Conservation (phyloP, 2,797 vertebrate genomes). For the Graptemys geographica region DNA sequence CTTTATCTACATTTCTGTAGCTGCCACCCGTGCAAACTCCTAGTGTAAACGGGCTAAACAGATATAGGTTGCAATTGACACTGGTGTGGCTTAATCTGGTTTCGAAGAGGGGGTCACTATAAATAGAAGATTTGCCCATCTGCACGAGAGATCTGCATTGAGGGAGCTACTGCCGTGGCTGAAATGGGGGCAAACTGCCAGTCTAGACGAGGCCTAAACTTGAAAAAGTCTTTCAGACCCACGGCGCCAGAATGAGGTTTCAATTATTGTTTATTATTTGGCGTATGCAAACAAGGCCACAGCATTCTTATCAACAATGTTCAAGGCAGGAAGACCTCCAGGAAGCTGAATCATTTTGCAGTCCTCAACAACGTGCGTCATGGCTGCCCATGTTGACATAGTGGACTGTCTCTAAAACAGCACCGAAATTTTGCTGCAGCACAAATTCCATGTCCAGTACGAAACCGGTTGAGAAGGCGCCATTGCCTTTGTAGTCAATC, state of each 20-base stretch:
- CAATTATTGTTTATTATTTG: background rate
- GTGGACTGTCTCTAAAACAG: too few species aligned
- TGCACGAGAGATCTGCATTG: rapidly evolving
- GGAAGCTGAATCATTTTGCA: too few species aligned
- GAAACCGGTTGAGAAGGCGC: too few species aligned
- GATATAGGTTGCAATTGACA: background rate
- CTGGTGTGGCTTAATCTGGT: background rate
- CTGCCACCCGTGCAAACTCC: background rate
- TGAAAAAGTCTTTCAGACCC: background rate
- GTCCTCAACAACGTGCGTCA: too few species aligned
- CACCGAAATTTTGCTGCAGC: too few species aligned
- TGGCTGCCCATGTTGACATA: too few species aligned
- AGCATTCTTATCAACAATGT: too few species aligned
- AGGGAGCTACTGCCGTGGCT: background rate
- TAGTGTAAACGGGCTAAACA: rapidly evolving
- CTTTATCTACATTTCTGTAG: background rate
- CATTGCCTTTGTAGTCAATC: too few species aligned
- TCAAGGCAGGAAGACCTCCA: too few species aligned
- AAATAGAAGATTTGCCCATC: background rate
- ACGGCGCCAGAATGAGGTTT: rapidly evolving
- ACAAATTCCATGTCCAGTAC: too few species aligned
- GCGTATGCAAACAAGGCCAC: too few species aligned
- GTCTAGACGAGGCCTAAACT: background rate
- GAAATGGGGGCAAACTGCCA: background rate
- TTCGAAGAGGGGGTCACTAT: background rate